A percentile compares a stretch with the other conserved stretches of the same genome.
Evolutionary conservation across 2,113 vertebrate genomes (phyloP).

Genomic region (Laterallus jamaicensis): DNA sequence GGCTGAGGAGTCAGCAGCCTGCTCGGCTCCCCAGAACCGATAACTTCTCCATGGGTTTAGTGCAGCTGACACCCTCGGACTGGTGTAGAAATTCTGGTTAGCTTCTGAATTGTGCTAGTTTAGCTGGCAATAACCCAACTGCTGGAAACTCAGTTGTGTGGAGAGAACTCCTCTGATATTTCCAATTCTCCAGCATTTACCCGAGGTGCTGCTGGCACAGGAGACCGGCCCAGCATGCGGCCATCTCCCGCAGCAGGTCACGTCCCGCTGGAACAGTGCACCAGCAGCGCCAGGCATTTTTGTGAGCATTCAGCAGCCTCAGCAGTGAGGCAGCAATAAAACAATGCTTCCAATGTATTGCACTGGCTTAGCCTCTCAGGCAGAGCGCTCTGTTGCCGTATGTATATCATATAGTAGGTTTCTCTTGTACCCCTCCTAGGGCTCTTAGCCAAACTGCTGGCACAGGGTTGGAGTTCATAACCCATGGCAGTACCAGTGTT

Average conservation of each 20-base stretch:
- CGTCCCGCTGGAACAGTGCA: not conserved
- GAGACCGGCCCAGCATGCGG: not conserved
- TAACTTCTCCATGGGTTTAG: not conserved
- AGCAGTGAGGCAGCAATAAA: conserved; percentile 11
- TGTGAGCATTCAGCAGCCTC: not conserved
- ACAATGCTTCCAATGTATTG: conserved; percentile 35
- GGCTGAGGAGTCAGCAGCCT: not conserved
- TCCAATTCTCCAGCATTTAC: conserved; percentile 12
- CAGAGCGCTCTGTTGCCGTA: not conserved
- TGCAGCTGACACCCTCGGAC: not conserved
- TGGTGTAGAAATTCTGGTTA: not conserved
- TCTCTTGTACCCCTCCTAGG: not conserved
- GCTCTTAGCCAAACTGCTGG: not conserved
- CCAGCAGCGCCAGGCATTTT: not conserved
- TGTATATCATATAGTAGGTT: not conserved
- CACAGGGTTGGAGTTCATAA: not conserved
- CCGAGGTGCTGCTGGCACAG: not conserved
- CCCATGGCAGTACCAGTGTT: rapidly evolving
- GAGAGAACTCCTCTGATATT: not conserved
- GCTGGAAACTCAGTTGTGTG: not conserved
- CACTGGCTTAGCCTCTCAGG: not conserved
- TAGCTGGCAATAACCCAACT: not conserved
- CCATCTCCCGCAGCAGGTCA: not conserved
- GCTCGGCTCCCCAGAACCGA: not conserved
- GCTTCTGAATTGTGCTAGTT: not conserved